phyloP scores from a whole-genome alignment of 2,797 vertebrate species.

The Halcyon smyrnensis region DNA sequence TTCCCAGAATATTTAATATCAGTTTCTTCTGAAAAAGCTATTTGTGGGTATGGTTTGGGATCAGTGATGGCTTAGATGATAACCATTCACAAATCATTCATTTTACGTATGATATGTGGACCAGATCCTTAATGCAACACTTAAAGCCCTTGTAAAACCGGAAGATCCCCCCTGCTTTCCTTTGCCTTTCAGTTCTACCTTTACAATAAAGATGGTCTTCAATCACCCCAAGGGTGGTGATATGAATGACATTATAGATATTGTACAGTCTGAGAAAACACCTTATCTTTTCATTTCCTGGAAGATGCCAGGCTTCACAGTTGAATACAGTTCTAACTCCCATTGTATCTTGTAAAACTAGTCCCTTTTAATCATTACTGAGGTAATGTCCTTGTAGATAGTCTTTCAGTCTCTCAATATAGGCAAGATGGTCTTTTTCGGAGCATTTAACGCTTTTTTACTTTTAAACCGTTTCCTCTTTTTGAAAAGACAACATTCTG shows the following conservation, averaged over 20 bases:
- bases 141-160: not conserved
- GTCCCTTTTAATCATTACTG: not conserved
- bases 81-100: not conserved
- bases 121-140: not conserved
- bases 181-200: not conserved
- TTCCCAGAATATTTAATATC: not conserved
- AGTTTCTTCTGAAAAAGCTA: not conserved
- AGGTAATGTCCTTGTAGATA: not conserved
- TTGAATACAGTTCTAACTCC: no score
- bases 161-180: not conserved
- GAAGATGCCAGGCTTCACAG: not conserved
- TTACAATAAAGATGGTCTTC: not conserved
- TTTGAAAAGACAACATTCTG: not conserved
- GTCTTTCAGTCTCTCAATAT: not conserved
- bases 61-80: not conserved
- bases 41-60: not conserved
- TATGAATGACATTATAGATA: not conserved
- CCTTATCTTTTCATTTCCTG: not conserved
- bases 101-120: not conserved
- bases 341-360: not conserved
- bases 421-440: not conserved
- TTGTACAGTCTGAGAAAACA: not conserved
- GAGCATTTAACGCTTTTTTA: not conserved
- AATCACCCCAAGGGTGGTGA: not conserved
- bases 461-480: not conserved